Percentiles rank a stretch among this genome's conserved stretches.
Evolutionary conservation across 2,888 invertebrate genomes (phyloP).

Genomic region (Dicyrtoma fusca): DNA sequence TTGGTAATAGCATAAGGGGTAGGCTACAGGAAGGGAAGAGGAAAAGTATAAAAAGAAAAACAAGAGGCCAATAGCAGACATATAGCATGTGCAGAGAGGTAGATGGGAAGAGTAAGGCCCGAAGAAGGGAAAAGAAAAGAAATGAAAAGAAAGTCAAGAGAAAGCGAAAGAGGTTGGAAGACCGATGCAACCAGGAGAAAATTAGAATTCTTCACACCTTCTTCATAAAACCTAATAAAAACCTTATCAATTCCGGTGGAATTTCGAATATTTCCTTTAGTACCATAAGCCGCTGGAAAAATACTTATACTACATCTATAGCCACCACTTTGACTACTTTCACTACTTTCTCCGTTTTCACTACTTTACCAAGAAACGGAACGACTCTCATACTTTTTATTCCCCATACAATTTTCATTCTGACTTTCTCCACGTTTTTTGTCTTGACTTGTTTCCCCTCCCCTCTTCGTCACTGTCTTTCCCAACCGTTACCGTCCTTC

Average conservation of each 20-base stretch:
- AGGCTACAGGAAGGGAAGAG: no score
- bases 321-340: background rate
- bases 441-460: no score
- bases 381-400: background rate
- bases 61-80: no score
- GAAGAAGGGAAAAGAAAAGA: background rate
- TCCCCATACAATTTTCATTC: slow-evolving; percentile 1
- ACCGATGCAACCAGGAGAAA: background rate
- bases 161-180: background rate
- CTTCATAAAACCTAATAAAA: slow-evolving; percentile 32
- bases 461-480: background rate
- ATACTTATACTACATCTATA: background rate
- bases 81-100: background rate
- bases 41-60: no score
- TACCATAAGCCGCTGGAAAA: no score
- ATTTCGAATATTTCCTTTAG: slow-evolving; percentile 25
- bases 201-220: slow-evolving; percentile 33
- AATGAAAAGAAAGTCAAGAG: background rate
- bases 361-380: background rate
- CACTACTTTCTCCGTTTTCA: background rate
- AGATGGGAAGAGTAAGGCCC: background rate
- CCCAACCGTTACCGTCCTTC: background rate
- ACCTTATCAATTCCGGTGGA: slow-evolving; percentile 32
- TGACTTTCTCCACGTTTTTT: no score
- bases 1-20: no score